Evolutionary conservation across 2,888 invertebrate species (phyloP).

Genomic region (Oxycera nigricornis): DNA sequence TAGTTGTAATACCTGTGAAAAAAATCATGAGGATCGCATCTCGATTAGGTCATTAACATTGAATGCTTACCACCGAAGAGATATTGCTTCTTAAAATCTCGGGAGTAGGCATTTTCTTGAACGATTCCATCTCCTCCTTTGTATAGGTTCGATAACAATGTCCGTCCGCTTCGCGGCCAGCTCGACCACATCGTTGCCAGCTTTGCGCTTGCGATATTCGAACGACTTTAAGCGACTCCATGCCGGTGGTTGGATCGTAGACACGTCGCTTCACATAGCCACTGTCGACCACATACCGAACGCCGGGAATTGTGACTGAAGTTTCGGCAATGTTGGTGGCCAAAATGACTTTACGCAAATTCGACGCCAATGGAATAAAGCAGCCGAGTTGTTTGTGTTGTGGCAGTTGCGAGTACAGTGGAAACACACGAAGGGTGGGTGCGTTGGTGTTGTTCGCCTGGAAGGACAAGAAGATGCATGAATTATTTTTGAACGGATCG

Average conservation of each 20-base stretch:
- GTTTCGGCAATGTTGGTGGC: constrained; percentile 99
- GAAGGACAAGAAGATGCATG: constrained; percentile 46
- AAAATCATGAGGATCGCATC: background rate
- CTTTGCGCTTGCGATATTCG: constrained; percentile 90
- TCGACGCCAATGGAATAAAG: constrained; percentile 75
- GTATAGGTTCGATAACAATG: constrained; percentile 89
- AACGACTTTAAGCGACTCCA: constrained; percentile 83
- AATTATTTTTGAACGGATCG: no score
- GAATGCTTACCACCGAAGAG: constrained; percentile 54
- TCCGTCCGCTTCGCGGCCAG: constrained; percentile 86
- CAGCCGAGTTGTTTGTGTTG: constrained; percentile 86
- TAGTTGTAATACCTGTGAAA: constrained; percentile 77
- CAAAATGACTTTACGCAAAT: constrained; percentile 87
- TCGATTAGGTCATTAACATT: background rate
- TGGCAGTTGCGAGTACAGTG: constrained; percentile 91
- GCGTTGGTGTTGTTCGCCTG: constrained; percentile 68
- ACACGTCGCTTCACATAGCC: constrained; percentile 91
- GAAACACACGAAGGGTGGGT: constrained; percentile 77
- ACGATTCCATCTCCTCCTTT: constrained; percentile 73
- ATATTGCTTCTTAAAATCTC: constrained; percentile 82
- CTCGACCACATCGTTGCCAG: constrained; percentile 91
- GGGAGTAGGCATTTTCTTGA: constrained; percentile 78
- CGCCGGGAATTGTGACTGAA: constrained; percentile 92
- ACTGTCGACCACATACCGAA: constrained; percentile 89
- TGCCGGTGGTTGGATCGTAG: constrained; percentile 80